Conservation (phyloP, 2,888 invertebrate genomes). For the Spodoptera littoralis region DNA sequence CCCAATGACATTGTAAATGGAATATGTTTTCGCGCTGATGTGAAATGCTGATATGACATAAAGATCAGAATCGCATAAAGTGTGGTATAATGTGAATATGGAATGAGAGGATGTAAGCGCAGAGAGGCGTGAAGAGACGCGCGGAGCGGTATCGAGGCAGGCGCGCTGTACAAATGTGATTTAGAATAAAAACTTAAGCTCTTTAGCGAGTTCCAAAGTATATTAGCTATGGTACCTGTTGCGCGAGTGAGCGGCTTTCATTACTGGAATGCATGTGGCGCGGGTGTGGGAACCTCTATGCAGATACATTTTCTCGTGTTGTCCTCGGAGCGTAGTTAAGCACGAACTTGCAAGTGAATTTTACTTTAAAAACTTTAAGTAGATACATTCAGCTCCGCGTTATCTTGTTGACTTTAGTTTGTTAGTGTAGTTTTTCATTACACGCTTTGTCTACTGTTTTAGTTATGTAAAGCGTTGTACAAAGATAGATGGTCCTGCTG, state of each 20-base stretch:
- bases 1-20: constrained; percentile 17
- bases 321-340: constrained; percentile 50
- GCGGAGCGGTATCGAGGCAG: constrained; percentile 1
- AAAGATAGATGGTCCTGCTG: constrained; percentile 27
- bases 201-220: constrained; percentile 44
- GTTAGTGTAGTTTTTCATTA: constrained; percentile 48
- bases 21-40: constrained; percentile 34
- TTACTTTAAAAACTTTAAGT: constrained; percentile 50
- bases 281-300: constrained; percentile 32
- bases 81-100: constrained; percentile 32
- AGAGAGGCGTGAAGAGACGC: constrained; percentile 24
- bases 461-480: constrained; percentile 29
- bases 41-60: constrained; percentile 29
- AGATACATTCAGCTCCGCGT: constrained; percentile 44
- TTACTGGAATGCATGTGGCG: constrained; percentile 55
- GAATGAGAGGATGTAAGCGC: constrained; percentile 37
- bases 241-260: constrained; percentile 55
- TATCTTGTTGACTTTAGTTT: constrained; percentile 51
- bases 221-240: constrained; percentile 61
- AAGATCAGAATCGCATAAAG: constrained; percentile 36
- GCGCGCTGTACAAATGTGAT: constrained; percentile 21
- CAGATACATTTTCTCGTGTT: constrained; percentile 50
- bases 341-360: constrained; percentile 46
- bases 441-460: constrained; percentile 34
- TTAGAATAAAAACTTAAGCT: constrained; percentile 46